Evolutionary conservation across 2,888 invertebrate species (phyloP).

Genomic region (Platerodrilus igneus): DNA sequence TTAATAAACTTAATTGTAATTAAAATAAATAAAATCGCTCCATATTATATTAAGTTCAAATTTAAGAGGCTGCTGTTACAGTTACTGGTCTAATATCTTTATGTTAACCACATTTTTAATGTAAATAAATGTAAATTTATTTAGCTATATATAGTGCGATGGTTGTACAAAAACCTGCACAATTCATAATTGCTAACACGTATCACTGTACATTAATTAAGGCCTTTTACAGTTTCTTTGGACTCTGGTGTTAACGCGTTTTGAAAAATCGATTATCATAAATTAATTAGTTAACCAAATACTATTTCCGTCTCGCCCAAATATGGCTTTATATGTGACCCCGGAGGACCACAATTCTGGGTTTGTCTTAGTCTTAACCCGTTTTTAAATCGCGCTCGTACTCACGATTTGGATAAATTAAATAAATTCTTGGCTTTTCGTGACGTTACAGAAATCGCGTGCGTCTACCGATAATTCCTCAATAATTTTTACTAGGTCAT

Average conservation of each 20-base stretch:
- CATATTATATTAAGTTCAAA: conserved; percentile 32
- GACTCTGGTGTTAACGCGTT: no score
- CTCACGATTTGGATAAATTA: conserved; percentile 36
- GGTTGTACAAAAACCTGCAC: conserved; percentile 37
- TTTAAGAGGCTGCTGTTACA: conserved; percentile 37
- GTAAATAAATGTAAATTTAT: conserved; percentile 44
- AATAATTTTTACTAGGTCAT: conserved; percentile 43
- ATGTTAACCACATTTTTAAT: conserved; percentile 38
- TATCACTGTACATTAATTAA: conserved; percentile 26
- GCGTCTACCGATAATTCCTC: conserved; percentile 39
- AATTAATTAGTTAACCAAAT: no score
- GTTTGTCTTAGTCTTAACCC: no score
- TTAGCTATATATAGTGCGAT: conserved; percentile 40
- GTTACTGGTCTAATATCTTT: conserved; percentile 34
- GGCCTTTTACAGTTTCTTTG: conserved; percentile 24
- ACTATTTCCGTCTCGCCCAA: no score
- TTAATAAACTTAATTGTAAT: conserved; percentile 24
- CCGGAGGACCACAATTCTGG: no score
- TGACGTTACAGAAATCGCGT: conserved; percentile 41
- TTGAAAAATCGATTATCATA: no score
- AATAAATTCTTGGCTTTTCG: conserved; percentile 36
- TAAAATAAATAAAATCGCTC: conserved; percentile 23
- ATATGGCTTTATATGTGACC: no score
- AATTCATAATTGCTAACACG: conserved; percentile 40
- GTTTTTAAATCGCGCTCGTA: no score